A percentile compares a stretch with the other conserved stretches of the same genome.
phyloP scores from a whole-genome alignment of 1,140 invertebrate genomes.

The Drosophila repleta region DNA sequence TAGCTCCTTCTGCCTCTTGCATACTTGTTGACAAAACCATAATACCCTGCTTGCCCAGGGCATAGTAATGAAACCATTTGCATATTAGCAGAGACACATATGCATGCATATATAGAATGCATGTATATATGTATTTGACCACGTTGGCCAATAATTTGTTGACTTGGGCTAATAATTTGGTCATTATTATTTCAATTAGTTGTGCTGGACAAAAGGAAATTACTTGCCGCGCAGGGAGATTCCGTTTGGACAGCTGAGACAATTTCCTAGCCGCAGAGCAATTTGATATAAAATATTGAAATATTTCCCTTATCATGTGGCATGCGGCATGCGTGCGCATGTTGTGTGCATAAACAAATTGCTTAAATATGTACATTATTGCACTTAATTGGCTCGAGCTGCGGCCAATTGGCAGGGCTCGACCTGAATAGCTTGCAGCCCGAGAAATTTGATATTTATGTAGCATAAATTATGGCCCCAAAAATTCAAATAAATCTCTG shows the following conservation, averaged over 20 bases:
- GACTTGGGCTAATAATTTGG: conserved; percentile 42
- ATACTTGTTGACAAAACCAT: too few species aligned
- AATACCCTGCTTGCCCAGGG: too few species aligned
- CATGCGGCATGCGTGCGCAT: background rate
- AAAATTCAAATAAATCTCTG: conserved; percentile 63
- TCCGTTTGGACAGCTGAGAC: background rate
- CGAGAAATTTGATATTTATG: conserved; percentile 50
- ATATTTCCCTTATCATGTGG: conserved; percentile 9
- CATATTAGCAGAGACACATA: background rate
- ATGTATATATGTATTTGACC: background rate
- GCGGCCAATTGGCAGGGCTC: conserved; percentile 5
- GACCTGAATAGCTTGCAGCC: conserved; percentile 9
- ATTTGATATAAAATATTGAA: conserved; percentile 56
- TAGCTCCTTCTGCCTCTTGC: too few species aligned
- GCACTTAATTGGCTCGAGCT: conserved; percentile 25
- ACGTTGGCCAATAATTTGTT: conserved; percentile 18
- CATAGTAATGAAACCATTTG: background rate
- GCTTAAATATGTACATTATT: conserved; percentile 20
- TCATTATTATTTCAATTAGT: conserved; percentile 73
- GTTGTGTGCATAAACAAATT: conserved; percentile 11
- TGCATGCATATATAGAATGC: too few species aligned
- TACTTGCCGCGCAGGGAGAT: conserved; percentile 20
- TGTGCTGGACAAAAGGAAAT: conserved; percentile 34
- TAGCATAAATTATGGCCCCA: conserved; percentile 42
- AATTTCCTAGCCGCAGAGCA: conserved; percentile 35